Evolutionary conservation across 2,113 vertebrate genomes (phyloP), one percentile per base, ranked within the genome.

Genomic region (Xiphias gladius): DNA sequence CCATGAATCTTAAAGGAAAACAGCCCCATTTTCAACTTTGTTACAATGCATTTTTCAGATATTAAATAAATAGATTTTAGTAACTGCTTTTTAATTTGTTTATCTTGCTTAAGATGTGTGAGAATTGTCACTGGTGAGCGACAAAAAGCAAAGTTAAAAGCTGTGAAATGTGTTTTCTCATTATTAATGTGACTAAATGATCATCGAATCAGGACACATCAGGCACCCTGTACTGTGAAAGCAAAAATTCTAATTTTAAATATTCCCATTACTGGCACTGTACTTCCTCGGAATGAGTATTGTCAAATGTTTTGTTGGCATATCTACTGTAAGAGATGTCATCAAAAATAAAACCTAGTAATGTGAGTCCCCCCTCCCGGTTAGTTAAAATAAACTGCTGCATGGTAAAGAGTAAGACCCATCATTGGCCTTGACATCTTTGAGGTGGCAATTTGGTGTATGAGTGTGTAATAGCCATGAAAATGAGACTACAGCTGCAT

Each of bases 231-330:
- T 20, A 5, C 26, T 72, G 5, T 43, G 8, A 55, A n/a, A 52
- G 14, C 17, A 64, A 77, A 68, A 39, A 69, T 70, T 13, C 19
- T 62, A 1, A 28, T 68, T 67, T 46, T 0, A 43, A 76, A 73
- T 20, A 57, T 39, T 66, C 16, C 24, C 7, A 62, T 61, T 35
- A 13, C 7, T 30, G 37, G 16, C 59, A 3, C 10, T 20, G 2
- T 73, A 52, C 59, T 28, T 37, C 68, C 69, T 58, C 1, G 76
- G 77, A 90, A 88, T 90, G 66, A 82, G 73, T 35, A 80, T n/a
- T 35, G 24, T 76, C 54, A 64, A 68, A 24, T 50, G 1, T 86
- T 65, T 54, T 69, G 30, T 48, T 82, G 57, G 35, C 50, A 52
- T 52, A n/a, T 52, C 20, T 52, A 14, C 1, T 50, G 22, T n/a